Evolutionary conservation across 2,113 vertebrate species (phyloP).

Genomic region (Hemichromis elongatus): DNA sequence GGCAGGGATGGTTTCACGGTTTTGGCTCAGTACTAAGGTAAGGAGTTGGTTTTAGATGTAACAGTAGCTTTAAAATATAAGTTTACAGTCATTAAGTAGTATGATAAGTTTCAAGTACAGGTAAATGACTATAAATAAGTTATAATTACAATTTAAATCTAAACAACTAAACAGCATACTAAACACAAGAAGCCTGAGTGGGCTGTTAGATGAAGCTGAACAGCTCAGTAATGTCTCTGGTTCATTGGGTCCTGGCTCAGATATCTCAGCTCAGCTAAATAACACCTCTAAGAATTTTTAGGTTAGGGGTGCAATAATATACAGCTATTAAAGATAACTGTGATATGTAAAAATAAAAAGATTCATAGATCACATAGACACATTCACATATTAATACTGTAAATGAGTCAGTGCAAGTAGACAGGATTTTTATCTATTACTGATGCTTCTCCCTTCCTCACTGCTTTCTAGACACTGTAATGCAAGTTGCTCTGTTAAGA

Average conservation of each 20-base stretch:
- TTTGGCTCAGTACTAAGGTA: not conserved
- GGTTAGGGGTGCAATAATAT: not conserved
- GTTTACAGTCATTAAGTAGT: not conserved
- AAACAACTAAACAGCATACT: not conserved
- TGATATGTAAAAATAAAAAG: not conserved
- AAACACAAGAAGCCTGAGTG: not conserved
- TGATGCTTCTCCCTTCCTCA: not conserved
- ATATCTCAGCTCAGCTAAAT: not conserved
- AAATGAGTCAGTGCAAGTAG: not conserved
- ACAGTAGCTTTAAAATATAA: not conserved
- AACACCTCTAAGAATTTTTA: not conserved
- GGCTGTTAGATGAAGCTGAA: not conserved
- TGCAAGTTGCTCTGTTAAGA: not conserved
- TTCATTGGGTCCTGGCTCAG: not conserved
- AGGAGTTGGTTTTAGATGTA: fast-evolving
- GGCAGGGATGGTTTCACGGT: not conserved
- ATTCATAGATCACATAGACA: not conserved
- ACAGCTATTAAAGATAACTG: not conserved
- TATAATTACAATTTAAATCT: not conserved
- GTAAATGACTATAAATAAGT: not conserved
- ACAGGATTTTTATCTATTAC: no score
- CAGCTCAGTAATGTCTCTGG: not conserved
- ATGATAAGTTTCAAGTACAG: not conserved
- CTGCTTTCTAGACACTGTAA: not conserved
- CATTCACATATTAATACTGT: not conserved